phyloP scores from a whole-genome alignment of 92 coral and sea anemone species.

The Porites lobata region DNA sequence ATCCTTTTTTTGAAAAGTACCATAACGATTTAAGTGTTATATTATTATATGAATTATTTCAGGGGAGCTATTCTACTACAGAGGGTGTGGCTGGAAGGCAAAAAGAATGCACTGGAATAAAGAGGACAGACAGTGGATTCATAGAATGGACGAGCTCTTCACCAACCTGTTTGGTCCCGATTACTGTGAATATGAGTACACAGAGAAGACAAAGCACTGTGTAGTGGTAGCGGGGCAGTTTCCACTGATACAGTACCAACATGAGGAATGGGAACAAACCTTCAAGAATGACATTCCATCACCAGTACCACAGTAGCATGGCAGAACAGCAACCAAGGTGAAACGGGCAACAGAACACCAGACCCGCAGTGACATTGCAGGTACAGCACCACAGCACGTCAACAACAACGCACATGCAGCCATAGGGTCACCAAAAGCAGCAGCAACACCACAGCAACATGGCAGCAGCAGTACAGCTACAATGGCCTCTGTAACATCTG shows the following conservation, averaged over 20 bases:
- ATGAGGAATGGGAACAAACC: constrained; percentile 9
- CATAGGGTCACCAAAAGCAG: no score
- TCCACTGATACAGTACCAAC: not conserved
- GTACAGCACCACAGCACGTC: no score
- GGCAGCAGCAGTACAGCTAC: no score
- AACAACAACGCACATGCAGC: no score
- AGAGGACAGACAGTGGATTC: constrained; percentile 1
- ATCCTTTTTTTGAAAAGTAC: not conserved
- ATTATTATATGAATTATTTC: not conserved
- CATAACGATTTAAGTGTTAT: not conserved
- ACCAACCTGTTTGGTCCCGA: not conserved
- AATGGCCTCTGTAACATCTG: no score
- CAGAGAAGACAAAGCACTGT: constrained; percentile 10
- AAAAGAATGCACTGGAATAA: constrained; percentile 2
- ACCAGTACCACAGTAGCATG: no score
- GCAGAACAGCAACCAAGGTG: no score
- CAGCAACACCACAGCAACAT: no score
- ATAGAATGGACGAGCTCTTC: not conserved
- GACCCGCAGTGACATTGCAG: no score
- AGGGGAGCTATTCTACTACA: constrained; percentile 4
- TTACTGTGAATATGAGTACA: not conserved
- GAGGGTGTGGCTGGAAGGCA: constrained; percentile 18
- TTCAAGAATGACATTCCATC: no score
- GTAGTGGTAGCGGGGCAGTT: not conserved
- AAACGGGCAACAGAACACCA: no score